Evolutionary conservation across 2,888 invertebrate species (phyloP), one percentile per base, ranked within the genome.

Genomic region (Heliothis peltigera): DNA sequence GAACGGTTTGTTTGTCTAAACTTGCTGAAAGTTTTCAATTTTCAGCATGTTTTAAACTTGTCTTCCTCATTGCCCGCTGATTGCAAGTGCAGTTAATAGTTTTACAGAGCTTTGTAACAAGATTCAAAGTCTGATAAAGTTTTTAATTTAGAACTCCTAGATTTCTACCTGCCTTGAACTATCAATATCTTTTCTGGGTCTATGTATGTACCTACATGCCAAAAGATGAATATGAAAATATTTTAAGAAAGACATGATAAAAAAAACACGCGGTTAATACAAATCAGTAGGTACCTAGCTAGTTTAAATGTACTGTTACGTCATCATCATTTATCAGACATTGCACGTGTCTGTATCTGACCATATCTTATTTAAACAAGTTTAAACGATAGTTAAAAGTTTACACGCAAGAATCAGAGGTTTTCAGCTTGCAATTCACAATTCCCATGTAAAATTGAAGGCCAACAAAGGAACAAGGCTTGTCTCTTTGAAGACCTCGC

Each of bases 401-500:
- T 68, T 53, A 64, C 56, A 22, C 39, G 39, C 53, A 42, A 54
- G 56, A 73, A 39, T 70, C 61, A 56, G 39, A 65, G 52, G 49
- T n/a, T 66, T 76, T 77, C 60, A 80, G 72, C 73, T 75, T 79
- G 67, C 61, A 59, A 72, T 70, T 71, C 70, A 75, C 67, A 79
- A 80, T 76, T 79, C 80, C 75, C 75, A 78, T 81, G 79, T 83
- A 70, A 74, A 74, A 77, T 73, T 69, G 63, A 81, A 75, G 72
- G 68, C 75, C 64, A 84, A 81, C 79, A 84, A 84, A 76, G 65
- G 68, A 55, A 79, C 83, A 85, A 80, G 79, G 61, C 71, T 72
- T 66, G 66, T 77, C 80, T 77, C 83, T 84, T 81, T 82, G 82
- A 84, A 83, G 84, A 84, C 76, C 79, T 87, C 84, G 87, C 87